Conservation (phyloP, 2,113 vertebrate genomes). For the Microcebus ravelobensis region DNA sequence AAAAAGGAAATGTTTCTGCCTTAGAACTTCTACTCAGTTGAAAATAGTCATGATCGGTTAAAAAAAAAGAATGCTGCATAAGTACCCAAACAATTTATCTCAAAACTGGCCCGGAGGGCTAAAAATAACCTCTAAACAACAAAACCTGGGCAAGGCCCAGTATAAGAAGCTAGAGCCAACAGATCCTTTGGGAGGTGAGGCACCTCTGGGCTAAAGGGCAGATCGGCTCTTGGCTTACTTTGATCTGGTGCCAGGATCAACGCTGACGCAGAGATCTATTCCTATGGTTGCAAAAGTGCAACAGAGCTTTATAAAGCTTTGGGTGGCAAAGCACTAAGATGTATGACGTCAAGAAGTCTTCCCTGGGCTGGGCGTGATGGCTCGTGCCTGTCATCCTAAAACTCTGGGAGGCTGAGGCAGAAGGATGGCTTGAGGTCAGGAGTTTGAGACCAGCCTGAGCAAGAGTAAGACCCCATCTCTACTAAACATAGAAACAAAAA, state of each 20-base stretch:
- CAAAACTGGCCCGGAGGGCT: background rate
- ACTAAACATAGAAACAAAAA: too few species aligned
- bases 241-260: background rate
- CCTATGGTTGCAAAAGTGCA: background rate
- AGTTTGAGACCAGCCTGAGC: too few species aligned
- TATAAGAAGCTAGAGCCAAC: background rate
- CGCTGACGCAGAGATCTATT: background rate
- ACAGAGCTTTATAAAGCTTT: background rate
- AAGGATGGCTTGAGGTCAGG: too few species aligned
- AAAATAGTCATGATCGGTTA: conserved; percentile 60
- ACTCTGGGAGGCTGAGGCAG: too few species aligned
- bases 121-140: conserved; percentile 49
- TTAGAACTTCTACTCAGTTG: conserved; percentile 46
- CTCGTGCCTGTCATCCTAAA: too few species aligned
- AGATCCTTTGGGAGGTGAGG: background rate
- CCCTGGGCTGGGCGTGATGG: too few species aligned
- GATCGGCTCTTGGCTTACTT: background rate
- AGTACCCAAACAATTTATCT: conserved; percentile 40
- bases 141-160: background rate
- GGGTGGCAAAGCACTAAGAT: background rate
- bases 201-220: background rate
- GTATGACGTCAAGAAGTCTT: background rate
- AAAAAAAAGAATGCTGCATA: conserved; percentile 12
- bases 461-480: too few species aligned
- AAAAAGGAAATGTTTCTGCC: conserved; percentile 78